Conservation (phyloP, 2,888 invertebrate species). For the Gymnoscelis rufifasciata region DNA sequence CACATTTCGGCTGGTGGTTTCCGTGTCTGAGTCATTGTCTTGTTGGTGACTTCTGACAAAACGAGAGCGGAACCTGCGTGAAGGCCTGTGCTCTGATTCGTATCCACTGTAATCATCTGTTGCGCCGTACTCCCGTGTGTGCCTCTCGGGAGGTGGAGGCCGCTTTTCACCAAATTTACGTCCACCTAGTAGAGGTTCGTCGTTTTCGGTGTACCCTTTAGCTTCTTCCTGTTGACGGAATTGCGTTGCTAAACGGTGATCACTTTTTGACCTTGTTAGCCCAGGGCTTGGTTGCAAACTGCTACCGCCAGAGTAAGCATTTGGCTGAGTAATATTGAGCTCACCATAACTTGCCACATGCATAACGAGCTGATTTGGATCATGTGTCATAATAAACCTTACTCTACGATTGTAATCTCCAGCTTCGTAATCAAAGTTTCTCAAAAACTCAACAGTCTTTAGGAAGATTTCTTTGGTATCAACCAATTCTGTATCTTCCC, state of each 20-base stretch:
- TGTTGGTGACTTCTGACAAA: slow-evolving; percentile 83
- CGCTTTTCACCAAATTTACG: slow-evolving; percentile 88
- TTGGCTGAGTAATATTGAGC: slow-evolving; percentile 86
- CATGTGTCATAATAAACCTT: slow-evolving; percentile 92
- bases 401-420: slow-evolving; percentile 92
- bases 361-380: slow-evolving; percentile 93
- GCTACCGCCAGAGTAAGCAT: slow-evolving; percentile 76
- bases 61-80: slow-evolving; percentile 85
- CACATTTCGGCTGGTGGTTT: slow-evolving; percentile 80
- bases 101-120: slow-evolving; percentile 85
- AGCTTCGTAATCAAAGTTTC: slow-evolving; percentile 96
- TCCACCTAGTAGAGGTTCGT: slow-evolving; percentile 85
- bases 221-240: slow-evolving; percentile 91
- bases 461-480: slow-evolving; percentile 97
- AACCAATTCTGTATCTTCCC: slow-evolving; percentile 95
- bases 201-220: slow-evolving; percentile 81
- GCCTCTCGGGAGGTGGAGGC: slow-evolving; percentile 73
- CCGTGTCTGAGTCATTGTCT: slow-evolving; percentile 88
- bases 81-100: slow-evolving; percentile 80
- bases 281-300: slow-evolving; percentile 82
- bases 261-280: slow-evolving; percentile 94
- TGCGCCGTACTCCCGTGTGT: slow-evolving; percentile 78
- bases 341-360: slow-evolving; percentile 95
- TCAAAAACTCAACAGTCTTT: slow-evolving; percentile 96
- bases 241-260: slow-evolving; percentile 92